phyloP scores from a whole-genome alignment of 2,113 vertebrate genomes.

The Tetrao urogallus region DNA sequence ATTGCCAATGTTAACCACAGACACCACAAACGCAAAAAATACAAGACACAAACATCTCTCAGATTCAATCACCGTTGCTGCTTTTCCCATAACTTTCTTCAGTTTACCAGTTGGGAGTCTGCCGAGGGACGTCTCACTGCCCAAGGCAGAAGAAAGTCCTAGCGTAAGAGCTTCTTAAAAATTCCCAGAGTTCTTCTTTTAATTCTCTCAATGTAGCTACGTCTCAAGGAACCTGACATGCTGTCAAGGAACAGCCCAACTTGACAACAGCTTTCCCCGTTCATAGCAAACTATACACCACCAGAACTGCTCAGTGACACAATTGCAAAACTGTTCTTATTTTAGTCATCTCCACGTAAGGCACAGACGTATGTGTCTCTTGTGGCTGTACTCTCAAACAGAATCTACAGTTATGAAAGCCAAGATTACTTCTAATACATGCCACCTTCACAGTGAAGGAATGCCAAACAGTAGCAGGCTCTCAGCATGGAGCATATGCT shows the following conservation, averaged over 20 bases:
- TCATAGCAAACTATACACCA: neutral
- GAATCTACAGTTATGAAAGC: slow-evolving; percentile 42
- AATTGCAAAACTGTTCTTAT: slow-evolving; percentile 33
- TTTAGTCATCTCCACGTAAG: slow-evolving; percentile 45
- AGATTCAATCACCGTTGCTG: neutral
- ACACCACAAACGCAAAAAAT: neutral
- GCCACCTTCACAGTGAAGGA: slow-evolving; percentile 56
- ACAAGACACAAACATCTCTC: neutral
- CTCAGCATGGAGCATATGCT: slow-evolving; percentile 47
- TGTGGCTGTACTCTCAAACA: neutral
- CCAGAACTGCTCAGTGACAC: slow-evolving; percentile 34
- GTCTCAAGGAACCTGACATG: neutral
- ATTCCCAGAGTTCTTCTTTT: neutral
- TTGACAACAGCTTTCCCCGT: neutral
- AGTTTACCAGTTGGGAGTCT: neutral
- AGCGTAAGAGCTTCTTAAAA: neutral
- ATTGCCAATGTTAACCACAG: neutral
- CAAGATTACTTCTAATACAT: slow-evolving; percentile 57
- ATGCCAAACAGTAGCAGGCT: slow-evolving; percentile 46
- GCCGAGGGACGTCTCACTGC: neutral
- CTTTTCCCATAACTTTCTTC: neutral
- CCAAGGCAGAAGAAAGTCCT: neutral
- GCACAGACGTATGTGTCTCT: neutral
- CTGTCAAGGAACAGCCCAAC: neutral
- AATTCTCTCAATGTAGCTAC: neutral